These are phyloP conservation scores for Euspilapteryx auroguttella DNA, from an alignment of 2,888 invertebrate species.

Conservation along the genomic window DNA sequence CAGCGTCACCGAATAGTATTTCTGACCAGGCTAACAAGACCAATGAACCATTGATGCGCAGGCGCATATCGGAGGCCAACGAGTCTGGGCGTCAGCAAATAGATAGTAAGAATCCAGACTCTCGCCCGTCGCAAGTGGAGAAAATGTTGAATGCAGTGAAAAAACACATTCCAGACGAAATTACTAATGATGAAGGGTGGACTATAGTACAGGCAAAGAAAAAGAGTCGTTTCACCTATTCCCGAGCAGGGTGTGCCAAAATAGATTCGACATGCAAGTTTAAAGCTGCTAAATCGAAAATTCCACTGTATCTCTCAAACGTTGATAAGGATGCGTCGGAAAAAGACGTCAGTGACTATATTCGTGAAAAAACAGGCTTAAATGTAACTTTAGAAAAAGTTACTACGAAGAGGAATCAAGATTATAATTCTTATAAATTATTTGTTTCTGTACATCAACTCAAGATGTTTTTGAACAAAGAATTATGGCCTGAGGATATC, in stretches of 20 bases:
- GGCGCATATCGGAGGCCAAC: no score
- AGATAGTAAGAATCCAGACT: not conserved
- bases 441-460: conserved; percentile 9
- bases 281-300: conserved; percentile 9
- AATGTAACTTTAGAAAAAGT: conserved; percentile 8
- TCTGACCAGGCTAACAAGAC: no score
- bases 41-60: no score
- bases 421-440: conserved; percentile 10
- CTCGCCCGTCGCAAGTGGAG: not conserved
- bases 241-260: not conserved
- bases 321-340: conserved; percentile 8
- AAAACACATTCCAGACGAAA: not conserved
- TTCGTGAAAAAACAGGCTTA: conserved; percentile 7
- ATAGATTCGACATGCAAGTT: conserved; percentile 6
- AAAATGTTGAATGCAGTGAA: not conserved
- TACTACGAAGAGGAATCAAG: conserved; percentile 8
- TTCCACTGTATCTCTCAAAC: conserved; percentile 11
- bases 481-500: conserved; percentile 11
- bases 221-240: not conserved
- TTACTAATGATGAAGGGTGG: not conserved
- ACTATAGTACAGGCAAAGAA: not conserved
- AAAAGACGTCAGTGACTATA: conserved; percentile 9
- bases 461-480: conserved; percentile 7
- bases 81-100: not conserved
- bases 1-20: no score